These are phyloP conservation scores for Vireo griseus DNA, from an alignment of 2,797 vertebrate species.

Conservation along the genomic window DNA sequence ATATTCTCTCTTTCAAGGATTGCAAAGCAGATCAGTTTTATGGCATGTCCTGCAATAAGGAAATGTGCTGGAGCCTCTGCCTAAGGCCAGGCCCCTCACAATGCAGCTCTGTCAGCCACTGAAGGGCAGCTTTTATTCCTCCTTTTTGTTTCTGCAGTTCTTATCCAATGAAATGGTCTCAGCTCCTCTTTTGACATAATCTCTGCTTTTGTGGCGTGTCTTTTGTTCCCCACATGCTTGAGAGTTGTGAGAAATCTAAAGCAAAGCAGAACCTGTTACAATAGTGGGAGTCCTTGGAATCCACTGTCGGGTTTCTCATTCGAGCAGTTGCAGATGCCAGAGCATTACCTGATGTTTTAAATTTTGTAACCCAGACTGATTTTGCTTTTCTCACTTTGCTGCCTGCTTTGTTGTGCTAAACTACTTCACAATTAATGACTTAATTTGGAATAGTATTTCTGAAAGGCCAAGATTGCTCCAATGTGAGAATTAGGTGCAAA, in stretches of 20 bases:
- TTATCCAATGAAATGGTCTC: background rate
- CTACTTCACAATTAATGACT: background rate
- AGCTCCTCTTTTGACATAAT: background rate
- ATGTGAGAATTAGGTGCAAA: background rate
- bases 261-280: background rate
- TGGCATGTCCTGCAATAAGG: background rate
- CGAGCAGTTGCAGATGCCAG: background rate
- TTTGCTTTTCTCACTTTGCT: background rate
- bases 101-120: background rate
- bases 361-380: background rate
- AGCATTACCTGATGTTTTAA: background rate
- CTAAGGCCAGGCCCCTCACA: background rate
- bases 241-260: constrained; percentile 1
- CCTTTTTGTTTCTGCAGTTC: background rate
- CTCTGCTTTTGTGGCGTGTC: background rate
- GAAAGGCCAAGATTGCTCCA: background rate
- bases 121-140: background rate
- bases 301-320: background rate
- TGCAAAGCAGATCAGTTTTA: background rate
- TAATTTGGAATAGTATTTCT: background rate
- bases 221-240: background rate
- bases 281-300: background rate
- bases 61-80: background rate
- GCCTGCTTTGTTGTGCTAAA: background rate
- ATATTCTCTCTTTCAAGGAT: background rate